Evolutionary conservation across 23 tunicate genomes (phyloP), one percentile per base, ranked within the genome.

Genomic region (Trididemnum clinides): DNA sequence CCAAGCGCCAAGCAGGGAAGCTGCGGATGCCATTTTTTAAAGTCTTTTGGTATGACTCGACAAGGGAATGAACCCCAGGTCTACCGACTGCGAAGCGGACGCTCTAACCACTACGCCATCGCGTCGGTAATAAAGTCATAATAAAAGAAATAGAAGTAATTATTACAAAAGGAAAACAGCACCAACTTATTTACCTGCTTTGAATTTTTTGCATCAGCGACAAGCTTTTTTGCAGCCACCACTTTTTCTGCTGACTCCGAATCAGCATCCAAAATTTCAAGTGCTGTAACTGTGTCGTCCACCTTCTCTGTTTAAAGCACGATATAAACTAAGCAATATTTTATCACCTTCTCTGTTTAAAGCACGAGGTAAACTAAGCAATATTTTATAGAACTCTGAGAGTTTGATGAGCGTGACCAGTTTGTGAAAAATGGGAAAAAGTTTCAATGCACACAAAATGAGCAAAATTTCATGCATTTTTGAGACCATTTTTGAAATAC

Each of bases 181-280:
- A 7, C 15, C 15, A 44, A 6, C 7, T 71, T 33, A 72, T 83
- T 62, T 10, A 92, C 97, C 64, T 80, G 87, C 80, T 88, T 93
- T 33, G 98, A 88, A 50, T 84, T 93, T 30, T 80, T 88, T 20
- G 98, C 98, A 62, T 93, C 98, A 20, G 79, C 84, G 34, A 93
- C 98, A 26, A 88, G 89, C 12, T 87, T 71, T 62, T 85, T 88
- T n/a, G 93, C 98, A 39, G 36, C 77, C 0, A 93, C 71, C 38
- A 93, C 90, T 25, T 34, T 80, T 15, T 33, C 78, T 36, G 2
- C 50, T 15, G 2, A 22, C 21, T 64, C 72, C 6, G 97, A 88
- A 12, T 84, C 89, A 22, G 77, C 91, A 10, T 82, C 97, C 34
- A 92, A 30, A 7, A 93, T 86, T 54, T 93, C 98, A 32, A 93